Percentiles rank a stretch among this genome's conserved stretches.
These are phyloP conservation scores for Pimephales promelas DNA, from an alignment of 2,113 vertebrate genomes.

Conservation along the genomic window DNA sequence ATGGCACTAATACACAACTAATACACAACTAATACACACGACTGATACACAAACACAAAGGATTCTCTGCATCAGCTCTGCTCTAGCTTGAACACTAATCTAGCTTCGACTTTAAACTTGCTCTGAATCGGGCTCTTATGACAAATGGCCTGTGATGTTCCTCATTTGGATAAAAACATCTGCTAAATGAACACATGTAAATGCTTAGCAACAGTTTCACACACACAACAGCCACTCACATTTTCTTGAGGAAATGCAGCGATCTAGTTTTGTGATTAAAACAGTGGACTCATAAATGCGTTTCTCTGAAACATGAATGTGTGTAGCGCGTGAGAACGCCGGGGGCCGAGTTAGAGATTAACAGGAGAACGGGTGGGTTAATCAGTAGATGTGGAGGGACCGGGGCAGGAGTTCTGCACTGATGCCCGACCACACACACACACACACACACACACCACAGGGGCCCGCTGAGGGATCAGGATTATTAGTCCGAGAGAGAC, in stretches of 20 bases:
- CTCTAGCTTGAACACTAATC: background rate
- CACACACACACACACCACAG: slow-evolving; percentile 28
- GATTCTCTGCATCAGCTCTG: background rate
- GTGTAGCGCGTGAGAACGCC: background rate
- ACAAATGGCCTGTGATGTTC: background rate
- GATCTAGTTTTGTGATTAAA: background rate
- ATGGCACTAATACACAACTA: no score
- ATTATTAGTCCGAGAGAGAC: slow-evolving; percentile 60
- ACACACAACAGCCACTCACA: background rate
- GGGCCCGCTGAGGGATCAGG: slow-evolving; percentile 65
- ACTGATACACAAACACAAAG: background rate
- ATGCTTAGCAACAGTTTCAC: background rate
- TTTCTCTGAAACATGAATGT: slow-evolving; percentile 10
- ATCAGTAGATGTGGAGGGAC: slow-evolving; percentile 71
- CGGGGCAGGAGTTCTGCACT: slow-evolving; percentile 77
- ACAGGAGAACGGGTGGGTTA: slow-evolving; percentile 72
- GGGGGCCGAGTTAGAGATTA: slow-evolving; percentile 68
- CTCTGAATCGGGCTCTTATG: background rate
- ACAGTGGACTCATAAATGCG: background rate
- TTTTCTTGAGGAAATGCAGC: background rate
- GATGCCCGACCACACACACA: slow-evolving; percentile 74
- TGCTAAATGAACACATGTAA: background rate
- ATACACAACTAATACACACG: no score
- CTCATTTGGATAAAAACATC: background rate
- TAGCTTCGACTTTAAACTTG: background rate